These are phyloP conservation scores for Lophius americanus DNA, from an alignment of 2,797 vertebrate genomes.

Conservation along the genomic window DNA sequence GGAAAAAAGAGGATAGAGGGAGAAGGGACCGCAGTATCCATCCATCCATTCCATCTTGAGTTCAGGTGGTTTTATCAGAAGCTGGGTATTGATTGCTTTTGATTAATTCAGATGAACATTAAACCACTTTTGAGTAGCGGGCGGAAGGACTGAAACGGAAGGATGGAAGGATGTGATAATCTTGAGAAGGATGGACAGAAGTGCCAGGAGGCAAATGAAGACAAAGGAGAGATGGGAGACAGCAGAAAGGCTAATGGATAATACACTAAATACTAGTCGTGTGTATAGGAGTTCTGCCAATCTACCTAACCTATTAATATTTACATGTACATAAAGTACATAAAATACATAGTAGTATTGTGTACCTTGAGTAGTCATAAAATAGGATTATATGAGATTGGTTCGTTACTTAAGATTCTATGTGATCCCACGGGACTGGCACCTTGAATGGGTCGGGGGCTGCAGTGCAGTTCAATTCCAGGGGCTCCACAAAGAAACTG, in stretches of 20 bases:
- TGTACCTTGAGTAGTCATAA: conserved; percentile 69
- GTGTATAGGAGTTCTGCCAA: conserved; percentile 48
- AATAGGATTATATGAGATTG: conserved; percentile 62
- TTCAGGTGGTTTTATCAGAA: conserved; percentile 68
- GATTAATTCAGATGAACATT: conserved; percentile 66
- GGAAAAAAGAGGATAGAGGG: conserved; percentile 15
- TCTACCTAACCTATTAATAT: conserved; percentile 59
- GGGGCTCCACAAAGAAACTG: conserved; percentile 49
- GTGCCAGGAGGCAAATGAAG: conserved; percentile 42
- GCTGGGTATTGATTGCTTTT: conserved; percentile 69
- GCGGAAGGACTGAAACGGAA: conserved; percentile 26
- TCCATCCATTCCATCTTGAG: conserved; percentile 53
- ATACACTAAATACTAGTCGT: conserved; percentile 44
- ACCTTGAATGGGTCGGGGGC: conserved; percentile 56
- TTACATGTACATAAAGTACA: conserved; percentile 65
- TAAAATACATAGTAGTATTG: conserved; percentile 62
- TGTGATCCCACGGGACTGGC: conserved; percentile 73
- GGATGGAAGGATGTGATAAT: conserved; percentile 34
- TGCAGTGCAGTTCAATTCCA: conserved; percentile 61
- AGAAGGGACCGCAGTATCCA: conserved; percentile 47
- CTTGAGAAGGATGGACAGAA: conserved; percentile 48
- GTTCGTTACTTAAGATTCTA: conserved; percentile 52
- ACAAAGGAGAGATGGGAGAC: conserved; percentile 40
- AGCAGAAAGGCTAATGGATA: conserved; percentile 41
- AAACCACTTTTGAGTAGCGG: conserved; percentile 55